A percentile compares a stretch with the other conserved stretches of the same genome.
Conservation (phyloP, 2,797 vertebrate species). For the Rhincodon typus region DNA sequence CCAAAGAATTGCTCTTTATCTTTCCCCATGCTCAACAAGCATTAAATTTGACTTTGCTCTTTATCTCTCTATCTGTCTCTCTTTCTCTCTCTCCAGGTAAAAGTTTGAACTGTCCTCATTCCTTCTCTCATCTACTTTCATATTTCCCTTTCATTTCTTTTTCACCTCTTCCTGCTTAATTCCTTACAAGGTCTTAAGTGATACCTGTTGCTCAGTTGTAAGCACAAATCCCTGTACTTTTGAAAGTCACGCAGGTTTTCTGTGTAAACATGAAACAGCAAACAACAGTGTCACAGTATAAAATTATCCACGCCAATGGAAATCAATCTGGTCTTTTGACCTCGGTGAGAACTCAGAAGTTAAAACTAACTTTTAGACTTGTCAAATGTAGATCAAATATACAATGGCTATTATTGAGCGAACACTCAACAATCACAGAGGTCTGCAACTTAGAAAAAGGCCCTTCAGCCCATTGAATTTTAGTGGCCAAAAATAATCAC, state of each 20-base stretch:
- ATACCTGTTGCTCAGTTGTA: neutral
- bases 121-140: neutral
- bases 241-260: neutral
- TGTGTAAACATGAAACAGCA: neutral
- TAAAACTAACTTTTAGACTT: neutral
- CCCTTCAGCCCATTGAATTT: no score
- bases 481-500: no score
- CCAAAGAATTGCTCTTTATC: neutral
- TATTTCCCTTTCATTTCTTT: neutral
- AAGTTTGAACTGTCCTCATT: neutral
- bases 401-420: neutral
- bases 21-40: neutral
- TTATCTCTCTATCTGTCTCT: no score
- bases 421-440: neutral
- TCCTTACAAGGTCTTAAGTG: neutral
- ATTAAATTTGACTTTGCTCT: neutral
- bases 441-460: no score
- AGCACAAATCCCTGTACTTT: neutral
- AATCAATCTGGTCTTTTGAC: neutral
- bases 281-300: neutral
- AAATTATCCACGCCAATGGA: neutral
- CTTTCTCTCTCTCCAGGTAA: neutral
- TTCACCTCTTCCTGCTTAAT: no score
- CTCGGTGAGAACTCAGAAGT: neutral
- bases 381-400: neutral